Evolutionary conservation across 2,797 vertebrate genomes (phyloP), one percentile per base, ranked within the genome.

Genomic region (Myioborus miniatus): DNA sequence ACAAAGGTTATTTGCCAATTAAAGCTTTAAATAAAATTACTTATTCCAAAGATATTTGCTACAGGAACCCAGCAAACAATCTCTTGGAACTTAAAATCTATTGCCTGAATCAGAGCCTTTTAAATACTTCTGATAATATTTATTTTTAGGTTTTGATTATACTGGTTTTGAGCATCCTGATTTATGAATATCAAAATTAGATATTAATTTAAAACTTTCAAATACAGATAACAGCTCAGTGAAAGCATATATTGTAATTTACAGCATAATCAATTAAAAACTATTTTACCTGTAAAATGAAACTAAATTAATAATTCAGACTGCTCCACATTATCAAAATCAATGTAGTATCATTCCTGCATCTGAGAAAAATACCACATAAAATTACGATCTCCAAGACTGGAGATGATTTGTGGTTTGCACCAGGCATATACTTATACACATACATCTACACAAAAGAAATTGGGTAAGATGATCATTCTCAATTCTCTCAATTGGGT

Each of bases 291-390:
- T 93, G 53, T 44, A 81, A 97, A 97, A 96, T 85, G 53, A 96
- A 95, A 87, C 30, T 39, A 92, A 94, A 96, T 97, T 89, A 97
- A 81, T 97, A 96, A 97, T 97, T 96, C 75, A 97, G 32, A 58
- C 58, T 78, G 39, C 36, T 96, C 37, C 55, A 72, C 70, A 92
- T 83, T 78, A 93, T 50, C 19, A 91, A 55, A 94, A 96, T 96
- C 93, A 93, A 93, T 90, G 87, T 9, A 92, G 87, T 6, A 93
- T 70, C 63, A 96, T 96, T 91, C 96, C 81, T 18, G 70, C 52
- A 95, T 52, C 19, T 69, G 36, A 83, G 37, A 72, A 90, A 50
- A 83, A 67, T 53, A 91, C 36, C 70, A 85, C n/a, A 41, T 64
- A 84, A 91, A 80, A 95, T 44, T 76, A 77, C 3, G 11, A 59